Conservation (phyloP, 2,113 vertebrate genomes). For the Dermatemys mawii region DNA sequence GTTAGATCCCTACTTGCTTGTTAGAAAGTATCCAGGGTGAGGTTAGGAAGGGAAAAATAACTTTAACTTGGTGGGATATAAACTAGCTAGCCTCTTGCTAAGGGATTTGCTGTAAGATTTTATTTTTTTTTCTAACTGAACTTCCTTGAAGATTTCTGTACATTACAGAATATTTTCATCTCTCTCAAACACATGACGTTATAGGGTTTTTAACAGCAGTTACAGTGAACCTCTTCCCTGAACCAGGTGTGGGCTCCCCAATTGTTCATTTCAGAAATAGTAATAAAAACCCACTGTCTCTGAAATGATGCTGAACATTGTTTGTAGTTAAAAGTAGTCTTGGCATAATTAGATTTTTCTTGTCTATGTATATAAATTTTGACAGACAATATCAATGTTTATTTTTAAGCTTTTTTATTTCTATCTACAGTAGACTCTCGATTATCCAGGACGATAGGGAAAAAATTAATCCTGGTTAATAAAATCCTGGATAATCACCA, state of each 20-base stretch:
- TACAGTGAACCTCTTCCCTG: not conserved
- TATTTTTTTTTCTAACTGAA: not conserved
- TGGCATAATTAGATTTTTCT: not conserved
- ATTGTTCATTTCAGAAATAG: not conserved
- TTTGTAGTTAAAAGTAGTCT: not conserved
- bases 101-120: not conserved
- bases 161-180: not conserved
- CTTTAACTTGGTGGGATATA: not conserved
- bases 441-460: too few relatives aligned
- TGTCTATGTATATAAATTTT: not conserved
- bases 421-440: too few relatives aligned
- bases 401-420: not conserved
- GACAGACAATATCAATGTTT: not conserved
- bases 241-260: not conserved
- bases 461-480: too few relatives aligned
- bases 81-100: not conserved
- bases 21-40: not conserved
- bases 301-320: not conserved
- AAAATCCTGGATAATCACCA: too few relatives aligned
- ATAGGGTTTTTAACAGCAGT: not conserved
- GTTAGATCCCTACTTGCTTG: not conserved
- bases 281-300: not conserved
- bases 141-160: too few relatives aligned
- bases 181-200: not conserved
- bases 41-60: not conserved